A percentile compares a stretch with the other conserved stretches of the same genome.
phyloP scores from a whole-genome alignment of 2,113 vertebrate species.

The Odocoileus hemionus region DNA sequence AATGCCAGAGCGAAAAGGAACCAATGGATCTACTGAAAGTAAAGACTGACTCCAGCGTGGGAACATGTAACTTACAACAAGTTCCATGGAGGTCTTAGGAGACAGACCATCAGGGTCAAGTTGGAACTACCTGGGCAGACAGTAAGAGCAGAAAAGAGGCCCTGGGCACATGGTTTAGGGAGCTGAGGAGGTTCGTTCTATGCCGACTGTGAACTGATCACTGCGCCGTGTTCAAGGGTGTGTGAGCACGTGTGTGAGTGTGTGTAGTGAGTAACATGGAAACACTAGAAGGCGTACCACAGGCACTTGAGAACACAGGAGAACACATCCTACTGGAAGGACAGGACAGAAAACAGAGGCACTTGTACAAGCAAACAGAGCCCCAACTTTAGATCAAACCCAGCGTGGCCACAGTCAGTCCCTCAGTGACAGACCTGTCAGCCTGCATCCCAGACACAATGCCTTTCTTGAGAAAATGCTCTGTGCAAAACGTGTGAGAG shows the following conservation, averaged over 20 bases:
- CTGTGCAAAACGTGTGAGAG: neutral
- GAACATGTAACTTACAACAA: rapidly evolving
- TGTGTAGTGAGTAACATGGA: rapidly evolving
- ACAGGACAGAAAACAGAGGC: neutral
- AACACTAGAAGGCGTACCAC: neutral
- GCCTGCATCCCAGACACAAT: neutral
- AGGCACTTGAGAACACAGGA: neutral
- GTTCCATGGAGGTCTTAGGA: neutral
- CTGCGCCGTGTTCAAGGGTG: rapidly evolving
- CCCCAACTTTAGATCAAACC: neutral
- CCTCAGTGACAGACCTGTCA: neutral
- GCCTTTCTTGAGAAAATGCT: neutral
- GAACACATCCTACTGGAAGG: neutral
- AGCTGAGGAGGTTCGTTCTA: neutral
- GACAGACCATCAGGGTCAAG: too few relatives aligned
- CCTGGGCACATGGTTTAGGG: rapidly evolving
- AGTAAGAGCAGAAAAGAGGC: neutral
- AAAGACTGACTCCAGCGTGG: neutral
- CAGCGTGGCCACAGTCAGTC: neutral
- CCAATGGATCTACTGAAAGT: rapidly evolving
- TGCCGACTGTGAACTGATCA: neutral
- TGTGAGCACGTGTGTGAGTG: neutral
- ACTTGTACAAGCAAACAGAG: neutral
- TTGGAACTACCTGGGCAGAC: neutral
- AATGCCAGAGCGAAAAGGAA: neutral